Percentiles rank a stretch among this genome's conserved stretches.
phyloP scores from a whole-genome alignment of 2,888 invertebrate species.

The Scotopteryx bipunctaria region DNA sequence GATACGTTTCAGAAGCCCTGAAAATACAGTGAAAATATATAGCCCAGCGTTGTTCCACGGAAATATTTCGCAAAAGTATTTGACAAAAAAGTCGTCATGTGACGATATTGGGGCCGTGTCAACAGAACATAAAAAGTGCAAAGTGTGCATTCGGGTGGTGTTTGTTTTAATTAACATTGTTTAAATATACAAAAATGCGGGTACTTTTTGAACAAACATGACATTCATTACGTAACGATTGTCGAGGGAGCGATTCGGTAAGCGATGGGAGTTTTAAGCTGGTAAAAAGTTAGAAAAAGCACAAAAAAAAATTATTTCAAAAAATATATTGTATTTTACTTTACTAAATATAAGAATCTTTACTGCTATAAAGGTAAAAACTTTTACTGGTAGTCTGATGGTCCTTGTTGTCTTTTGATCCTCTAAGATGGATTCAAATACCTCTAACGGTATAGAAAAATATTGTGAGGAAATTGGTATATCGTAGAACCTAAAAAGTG shows the following conservation, averaged over 20 bases:
- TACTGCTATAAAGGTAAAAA: too few relatives aligned
- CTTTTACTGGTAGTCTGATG: too few relatives aligned
- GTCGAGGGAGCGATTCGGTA: constrained; percentile 28
- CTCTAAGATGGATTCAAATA: too few relatives aligned
- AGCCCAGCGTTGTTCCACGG: neutral
- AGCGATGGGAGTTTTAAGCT: constrained; percentile 20
- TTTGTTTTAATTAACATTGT: constrained; percentile 38
- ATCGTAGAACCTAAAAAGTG: too few relatives aligned
- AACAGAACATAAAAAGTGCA: constrained; percentile 28
- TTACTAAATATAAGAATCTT: too few relatives aligned
- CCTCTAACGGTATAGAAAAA: too few relatives aligned
- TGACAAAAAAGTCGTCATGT: constrained; percentile 2
- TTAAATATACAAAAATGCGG: constrained; percentile 17
- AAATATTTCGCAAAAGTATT: neutral
- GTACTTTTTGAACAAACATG: constrained; percentile 20
- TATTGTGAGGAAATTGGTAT: too few relatives aligned
- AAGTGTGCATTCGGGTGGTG: constrained; percentile 32
- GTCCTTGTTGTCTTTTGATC: too few relatives aligned
- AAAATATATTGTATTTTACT: neutral
- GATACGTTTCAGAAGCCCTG: neutral
- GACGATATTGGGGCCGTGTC: constrained; percentile 19
- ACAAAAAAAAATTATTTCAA: constrained; percentile 5
- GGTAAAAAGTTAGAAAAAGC: constrained; percentile 8
- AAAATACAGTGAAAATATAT: neutral
- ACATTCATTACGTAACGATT: constrained; percentile 28